Evolutionary conservation across 53 echinoderm and acorn worm species (phyloP), one percentile per base, ranked within the genome.

Genomic region (Holothuria leucospilota): DNA sequence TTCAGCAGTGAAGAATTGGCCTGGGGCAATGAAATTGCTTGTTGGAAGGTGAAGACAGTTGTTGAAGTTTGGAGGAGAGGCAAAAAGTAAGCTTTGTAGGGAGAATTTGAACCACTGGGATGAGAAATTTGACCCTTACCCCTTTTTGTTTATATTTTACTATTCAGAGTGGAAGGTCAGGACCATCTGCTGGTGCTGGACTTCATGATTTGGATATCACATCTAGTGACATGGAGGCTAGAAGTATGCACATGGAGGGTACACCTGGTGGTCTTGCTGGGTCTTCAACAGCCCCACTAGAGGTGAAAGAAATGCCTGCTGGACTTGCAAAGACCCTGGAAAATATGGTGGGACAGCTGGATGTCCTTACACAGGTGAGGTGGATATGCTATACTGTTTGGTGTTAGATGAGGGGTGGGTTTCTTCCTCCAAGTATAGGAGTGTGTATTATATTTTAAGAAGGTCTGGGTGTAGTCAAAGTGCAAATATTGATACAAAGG

Each of bases 281-380:
- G 30, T 67, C 96, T 26, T 81, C 85, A 62, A 96, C 96, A 2
- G 91, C 72, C 34, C 94, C 96, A 27, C 39, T 96, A 29, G 96
- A 96, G 59, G 96, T 94, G 52, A 96, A 94, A 82, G 94, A 96
- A 82, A 96, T 96, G 86, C 92, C 96, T 21, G 91, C 96, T 39
- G 94, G 90, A 18, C 93, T 96, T 41, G 92, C 96, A 39, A 94
- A 94, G 89, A 96, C 96, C n/a, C 78, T 96, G 81, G 96, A 96
- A 85, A 92, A 94, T 25, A 94, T 96, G 39, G 96, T 96, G 9
- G 94, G 94, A 20, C 96, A 96, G 67, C 71, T 96, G 82, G 96
- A 96, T 71, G 96, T 96, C 0, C 92, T 96, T 10, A 96, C 96
- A 66, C 96, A 96, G 96, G 96, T 96, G 63, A 88, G 96, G 16